Evolutionary conservation across 2,113 vertebrate genomes (phyloP), one percentile per base, ranked within the genome.

Genomic region (Furnarius figulus): DNA sequence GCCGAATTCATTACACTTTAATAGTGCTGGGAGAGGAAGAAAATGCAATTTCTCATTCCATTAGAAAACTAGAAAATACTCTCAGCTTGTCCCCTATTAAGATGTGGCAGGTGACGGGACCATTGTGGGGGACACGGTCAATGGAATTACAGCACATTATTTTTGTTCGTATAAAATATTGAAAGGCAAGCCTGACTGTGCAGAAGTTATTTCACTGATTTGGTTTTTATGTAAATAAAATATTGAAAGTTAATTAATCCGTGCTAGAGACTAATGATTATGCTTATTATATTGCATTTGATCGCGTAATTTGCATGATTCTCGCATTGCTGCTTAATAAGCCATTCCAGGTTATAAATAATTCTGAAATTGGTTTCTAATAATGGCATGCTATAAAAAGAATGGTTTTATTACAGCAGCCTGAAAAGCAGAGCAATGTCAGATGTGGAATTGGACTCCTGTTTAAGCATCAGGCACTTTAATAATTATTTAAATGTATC

Each of bases 11-110:
- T 99, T 99, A 99, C 98, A 98, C 98, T 99, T 98, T 98, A 98
- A 98, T 98, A 98, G 98, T 98, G 97, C 98, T 98, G 97, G 98
- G 97, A 98, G 98, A 98, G 98, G 98, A 98, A 99, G 98, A 99
- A 99, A 99, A 99, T 97, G 98, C 99, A 99, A 99, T 99, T 99
- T 99, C 98, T 99, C 99, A 99, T 98, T 98, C 98, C 97, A 98
- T 99, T 98, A 98, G 98, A 99, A 98, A 99, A 98, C 98, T 98
- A 98, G 98, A 99, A 99, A 99, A 99, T 99, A 99, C 97, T 97
- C 98, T 98, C 97, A 96, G 97, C 98, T 98, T 98, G 98, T 97
- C 98, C 98, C 97, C 98, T 99, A 99, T 99, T 99, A 99, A 99
- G 99, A 99, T 98, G 98, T 99, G 97, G 97, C 94, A 98, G 99